Percentiles rank a stretch among this genome's conserved stretches.
These are phyloP conservation scores for Eulemur coronatus DNA, from an alignment of 2,797 vertebrate species.

Conservation along the genomic window DNA sequence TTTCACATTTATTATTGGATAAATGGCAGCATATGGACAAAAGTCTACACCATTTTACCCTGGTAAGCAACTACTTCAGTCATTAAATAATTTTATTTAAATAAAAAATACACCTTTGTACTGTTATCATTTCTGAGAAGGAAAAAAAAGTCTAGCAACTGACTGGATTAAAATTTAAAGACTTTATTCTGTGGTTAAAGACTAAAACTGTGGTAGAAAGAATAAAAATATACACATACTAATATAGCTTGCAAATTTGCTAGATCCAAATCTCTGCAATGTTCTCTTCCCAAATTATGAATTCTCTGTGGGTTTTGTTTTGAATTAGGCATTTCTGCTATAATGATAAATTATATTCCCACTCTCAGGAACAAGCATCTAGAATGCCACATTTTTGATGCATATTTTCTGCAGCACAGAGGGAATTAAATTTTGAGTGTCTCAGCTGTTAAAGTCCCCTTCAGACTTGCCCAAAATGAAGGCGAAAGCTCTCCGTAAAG, in stretches of 20 bases:
- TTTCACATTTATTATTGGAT: slow-evolving; percentile 9
- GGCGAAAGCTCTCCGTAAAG: slow-evolving; percentile 35
- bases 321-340: slow-evolving; percentile 55
- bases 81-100: background rate
- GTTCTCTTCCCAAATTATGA: background rate
- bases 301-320: slow-evolving; percentile 48
- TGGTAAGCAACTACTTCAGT: background rate
- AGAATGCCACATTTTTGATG: slow-evolving; percentile 61
- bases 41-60: background rate
- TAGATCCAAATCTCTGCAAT: slow-evolving; percentile 26
- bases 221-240: slow-evolving; percentile 50
- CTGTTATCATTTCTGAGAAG: background rate
- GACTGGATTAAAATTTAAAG: background rate
- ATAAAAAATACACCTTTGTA: background rate
- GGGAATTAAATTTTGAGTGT: slow-evolving; percentile 58
- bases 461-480: slow-evolving; percentile 64
- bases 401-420: slow-evolving; percentile 57
- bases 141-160: background rate
- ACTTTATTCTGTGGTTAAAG: background rate
- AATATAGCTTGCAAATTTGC: background rate
- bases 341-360: slow-evolving; percentile 57
- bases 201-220: background rate
- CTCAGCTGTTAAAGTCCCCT: slow-evolving; percentile 69
- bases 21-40: background rate
- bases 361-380: slow-evolving; percentile 34